Percentiles rank a stretch among this genome's conserved stretches.
Conservation (phyloP, 2,888 invertebrate genomes). For the Didymodactylos carnosus region DNA sequence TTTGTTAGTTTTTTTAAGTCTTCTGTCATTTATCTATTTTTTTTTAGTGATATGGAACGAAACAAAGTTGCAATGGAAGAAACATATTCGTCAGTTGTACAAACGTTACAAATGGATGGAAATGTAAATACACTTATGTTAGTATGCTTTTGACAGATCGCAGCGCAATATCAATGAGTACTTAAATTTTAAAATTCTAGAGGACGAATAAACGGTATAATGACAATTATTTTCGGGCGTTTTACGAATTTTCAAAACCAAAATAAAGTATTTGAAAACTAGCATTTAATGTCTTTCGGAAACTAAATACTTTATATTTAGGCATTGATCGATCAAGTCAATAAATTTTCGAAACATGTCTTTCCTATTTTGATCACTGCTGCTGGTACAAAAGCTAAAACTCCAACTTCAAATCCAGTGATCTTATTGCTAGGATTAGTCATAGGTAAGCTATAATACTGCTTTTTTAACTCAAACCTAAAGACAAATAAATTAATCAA, state of each 20-base stretch:
- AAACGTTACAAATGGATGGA: no score
- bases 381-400: not conserved
- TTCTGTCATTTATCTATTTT: no score
- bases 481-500: no score
- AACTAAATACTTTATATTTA: not conserved
- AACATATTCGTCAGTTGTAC: no score
- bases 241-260: not conserved
- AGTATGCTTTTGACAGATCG: no score
- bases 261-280: not conserved
- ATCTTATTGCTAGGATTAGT: not conserved
- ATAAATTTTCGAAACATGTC: not conserved
- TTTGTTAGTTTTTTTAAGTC: not conserved
- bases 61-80: no score
- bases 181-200: not conserved
- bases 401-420: not conserved
- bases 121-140: no score
- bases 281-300: no score
- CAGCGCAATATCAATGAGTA: not conserved
- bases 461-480: no score
- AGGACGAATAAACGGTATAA: not conserved
- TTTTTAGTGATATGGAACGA: no score
- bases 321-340: not conserved
- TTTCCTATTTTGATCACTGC: not conserved
- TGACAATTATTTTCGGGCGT: not conserved
- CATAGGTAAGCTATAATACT: not conserved